These are phyloP conservation scores for Haliaeetus leucogaster DNA, from an alignment of 2,113 vertebrate genomes.

Conservation along the genomic window DNA sequence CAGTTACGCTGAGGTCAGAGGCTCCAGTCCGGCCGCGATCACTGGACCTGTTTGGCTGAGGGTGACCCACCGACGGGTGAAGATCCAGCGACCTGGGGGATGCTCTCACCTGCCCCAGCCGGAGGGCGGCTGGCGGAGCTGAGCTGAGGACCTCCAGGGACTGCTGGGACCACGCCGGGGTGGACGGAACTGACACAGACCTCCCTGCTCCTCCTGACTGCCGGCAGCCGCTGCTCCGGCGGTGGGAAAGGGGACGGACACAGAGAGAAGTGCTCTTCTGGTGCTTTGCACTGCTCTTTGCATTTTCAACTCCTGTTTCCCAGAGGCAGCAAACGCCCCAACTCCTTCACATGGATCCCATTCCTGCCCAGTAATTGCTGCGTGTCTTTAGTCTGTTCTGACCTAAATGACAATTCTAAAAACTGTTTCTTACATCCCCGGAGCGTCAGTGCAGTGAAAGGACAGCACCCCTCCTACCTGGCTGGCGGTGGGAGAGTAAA, in stretches of 20 bases:
- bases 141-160: background rate
- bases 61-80: background rate
- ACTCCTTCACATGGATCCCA: background rate
- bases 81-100: background rate
- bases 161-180: background rate
- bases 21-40: background rate
- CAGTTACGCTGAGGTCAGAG: too few species aligned
- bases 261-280: too few species aligned
- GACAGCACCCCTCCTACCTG: too few species aligned
- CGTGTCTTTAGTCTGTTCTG: background rate
- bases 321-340: background rate
- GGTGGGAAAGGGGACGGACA: rapidly evolving
- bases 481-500: rapidly evolving
- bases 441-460: background rate
- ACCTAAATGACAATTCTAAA: background rate
- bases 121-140: background rate
- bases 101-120: background rate
- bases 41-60: rapidly evolving
- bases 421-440: background rate
- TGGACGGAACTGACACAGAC: rapidly evolving
- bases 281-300: background rate
- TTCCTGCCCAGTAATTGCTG: too few species aligned
- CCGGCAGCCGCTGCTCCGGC: background rate
- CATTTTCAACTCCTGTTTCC: background rate
- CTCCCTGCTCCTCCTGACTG: background rate